Percentiles rank a stretch among this genome's conserved stretches.
Conservation (phyloP, 2,888 invertebrate genomes). For the Drosophila pseudotakahashii region DNA sequence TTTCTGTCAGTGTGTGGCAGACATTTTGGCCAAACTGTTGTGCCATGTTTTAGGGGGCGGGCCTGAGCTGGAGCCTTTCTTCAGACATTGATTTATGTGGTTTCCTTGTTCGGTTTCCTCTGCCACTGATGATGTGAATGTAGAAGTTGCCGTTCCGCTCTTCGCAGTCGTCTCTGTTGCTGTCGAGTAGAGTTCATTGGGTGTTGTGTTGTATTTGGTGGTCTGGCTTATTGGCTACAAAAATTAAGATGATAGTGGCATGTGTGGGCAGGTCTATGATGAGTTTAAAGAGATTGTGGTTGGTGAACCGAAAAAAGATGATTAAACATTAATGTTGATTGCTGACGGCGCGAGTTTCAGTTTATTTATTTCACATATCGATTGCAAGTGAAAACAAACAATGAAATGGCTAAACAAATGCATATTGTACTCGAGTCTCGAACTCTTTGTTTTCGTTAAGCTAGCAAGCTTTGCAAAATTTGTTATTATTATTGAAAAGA, state of each 20-base stretch:
- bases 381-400: constrained; percentile 9
- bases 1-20: constrained; percentile 15
- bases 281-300: constrained; percentile 62
- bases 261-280: constrained; percentile 56
- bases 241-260: constrained; percentile 61
- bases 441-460: constrained; percentile 5
- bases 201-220: constrained; percentile 40
- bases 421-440: neutral
- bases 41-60: constrained; percentile 5
- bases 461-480: neutral
- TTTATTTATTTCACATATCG: constrained; percentile 12
- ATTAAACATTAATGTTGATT: constrained; percentile 13
- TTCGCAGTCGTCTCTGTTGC: constrained; percentile 1
- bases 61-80: constrained; percentile 25
- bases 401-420: constrained; percentile 11
- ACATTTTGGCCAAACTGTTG: constrained; percentile 14
- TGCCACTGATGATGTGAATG: constrained; percentile 41
- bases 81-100: constrained; percentile 77
- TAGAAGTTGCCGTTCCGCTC: constrained; percentile 2
- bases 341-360: constrained; percentile 1
- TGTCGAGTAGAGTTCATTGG: constrained; percentile 44
- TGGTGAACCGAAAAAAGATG: neutral
- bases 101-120: constrained; percentile 51
- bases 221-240: constrained; percentile 68
- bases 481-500: neutral